Evolutionary conservation across 2,113 vertebrate species (phyloP).

Genomic region (Erythrolamprus reginae): DNA sequence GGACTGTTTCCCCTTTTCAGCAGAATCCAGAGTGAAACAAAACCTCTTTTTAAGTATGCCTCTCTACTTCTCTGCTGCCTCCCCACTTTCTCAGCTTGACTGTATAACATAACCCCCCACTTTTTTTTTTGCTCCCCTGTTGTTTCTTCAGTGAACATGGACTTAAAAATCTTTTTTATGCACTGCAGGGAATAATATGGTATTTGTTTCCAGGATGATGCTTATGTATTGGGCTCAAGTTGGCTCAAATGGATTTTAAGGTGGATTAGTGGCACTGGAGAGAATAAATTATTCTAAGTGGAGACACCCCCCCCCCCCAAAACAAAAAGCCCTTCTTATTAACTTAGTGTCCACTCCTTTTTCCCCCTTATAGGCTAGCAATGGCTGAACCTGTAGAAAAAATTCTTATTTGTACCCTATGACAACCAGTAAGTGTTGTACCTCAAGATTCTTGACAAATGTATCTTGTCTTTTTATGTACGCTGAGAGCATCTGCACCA

Average conservation of each 20-base stretch:
- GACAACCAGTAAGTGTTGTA: no score
- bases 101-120: background rate
- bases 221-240: conserved; percentile 13
- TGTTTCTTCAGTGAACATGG: background rate
- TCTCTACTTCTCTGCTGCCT: background rate
- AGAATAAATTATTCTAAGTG: background rate
- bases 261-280: no score
- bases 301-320: background rate
- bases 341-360: background rate
- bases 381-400: background rate
- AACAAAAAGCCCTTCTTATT: background rate
- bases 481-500: no score
- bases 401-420: no score
- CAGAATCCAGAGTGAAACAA: background rate
- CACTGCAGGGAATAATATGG: conserved; percentile 15
- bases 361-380: background rate
- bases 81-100: background rate
- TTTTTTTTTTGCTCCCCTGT: background rate
- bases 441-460: no score
- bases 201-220: background rate
- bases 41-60: rapidly evolving
- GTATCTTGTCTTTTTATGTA: no score
- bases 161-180: conserved; percentile 4
- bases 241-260: background rate
- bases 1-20: conserved; percentile 5